A percentile compares a stretch with the other conserved stretches of the same genome.
These are phyloP conservation scores for Taenioides sp. DNA, from an alignment of 2,797 vertebrate genomes.

Conservation along the genomic window DNA sequence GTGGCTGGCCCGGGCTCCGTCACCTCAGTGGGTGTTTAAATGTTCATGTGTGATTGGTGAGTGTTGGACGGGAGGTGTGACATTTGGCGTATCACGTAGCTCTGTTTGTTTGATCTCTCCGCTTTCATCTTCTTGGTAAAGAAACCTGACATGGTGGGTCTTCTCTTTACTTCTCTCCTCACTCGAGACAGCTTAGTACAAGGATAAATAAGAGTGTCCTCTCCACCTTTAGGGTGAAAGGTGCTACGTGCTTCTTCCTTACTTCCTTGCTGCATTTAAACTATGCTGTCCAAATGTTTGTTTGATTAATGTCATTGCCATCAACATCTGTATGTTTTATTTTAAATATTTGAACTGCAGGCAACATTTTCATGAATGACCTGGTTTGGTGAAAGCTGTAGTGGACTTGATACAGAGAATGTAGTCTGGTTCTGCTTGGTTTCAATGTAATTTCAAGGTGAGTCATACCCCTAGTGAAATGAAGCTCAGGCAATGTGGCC, in stretches of 20 bases:
- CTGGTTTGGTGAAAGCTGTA: too few relatives aligned
- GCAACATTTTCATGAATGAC: not conserved
- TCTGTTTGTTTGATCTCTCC: constrained; percentile 69
- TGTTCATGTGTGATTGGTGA: constrained; percentile 25
- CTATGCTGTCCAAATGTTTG: constrained; percentile 1
- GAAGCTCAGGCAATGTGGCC: not conserved
- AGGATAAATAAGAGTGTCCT: constrained; percentile 51
- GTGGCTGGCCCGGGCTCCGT: constrained; percentile 22
- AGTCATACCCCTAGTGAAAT: not conserved
- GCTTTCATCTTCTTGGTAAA: constrained; percentile 75
- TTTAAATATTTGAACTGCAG: not conserved
- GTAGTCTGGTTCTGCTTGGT: not conserved
- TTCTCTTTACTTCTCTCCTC: constrained; percentile 47
- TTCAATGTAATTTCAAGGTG: not conserved
- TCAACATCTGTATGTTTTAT: not conserved
- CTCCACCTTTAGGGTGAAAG: constrained; percentile 44
- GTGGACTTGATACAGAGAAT: not conserved
- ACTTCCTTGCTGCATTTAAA: constrained; percentile 31
- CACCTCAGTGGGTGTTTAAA: constrained; percentile 24
- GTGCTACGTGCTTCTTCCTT: constrained; percentile 31
- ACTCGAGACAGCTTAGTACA: constrained; percentile 41
- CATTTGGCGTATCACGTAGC: constrained; percentile 67
- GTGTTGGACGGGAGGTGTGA: constrained; percentile 46
- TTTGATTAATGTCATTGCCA: not conserved
- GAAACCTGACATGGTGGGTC: constrained; percentile 67